Evolutionary conservation across 35 echinoderm and acorn worm species (phyloP), one percentile per base, ranked within the genome.

Genomic region (Ophioderma brevispina): DNA sequence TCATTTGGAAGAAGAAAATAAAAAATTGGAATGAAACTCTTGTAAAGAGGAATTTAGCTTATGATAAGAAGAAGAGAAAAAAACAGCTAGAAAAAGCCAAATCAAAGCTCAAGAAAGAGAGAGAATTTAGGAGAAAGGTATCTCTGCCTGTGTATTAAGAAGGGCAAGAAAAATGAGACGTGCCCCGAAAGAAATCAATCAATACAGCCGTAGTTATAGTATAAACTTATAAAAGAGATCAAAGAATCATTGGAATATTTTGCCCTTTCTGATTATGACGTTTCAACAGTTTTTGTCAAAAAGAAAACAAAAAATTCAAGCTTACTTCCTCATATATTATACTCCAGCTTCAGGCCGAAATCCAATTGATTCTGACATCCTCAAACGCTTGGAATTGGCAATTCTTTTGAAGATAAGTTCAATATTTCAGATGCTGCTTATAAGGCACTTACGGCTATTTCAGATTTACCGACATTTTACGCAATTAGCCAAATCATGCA

Each of bases 391-490:
- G 23, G 32, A 70, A 25, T 31, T 70, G 59, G 59, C 59, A 70
- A 8, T 87, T 6, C 33, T 38, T 6, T 13, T 76, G 3, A n/a
- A n/a, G n/a, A n/a, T n/a, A 87, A 77, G 31, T 78, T 80, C 35
- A 80, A 89, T 39, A 89, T 89, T 31, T 80, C 87, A 38, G 84
- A 86, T 76, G 43, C 34, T 43, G 46, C 84, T 1, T 86, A 86
- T 76, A 76, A 39, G 0, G 14, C 75, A 13, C 49, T 89, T 40
- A 38, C 75, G 21, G 33, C 77, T 18, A 30, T 80, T 4, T 89
- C 36, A 17, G 19, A 6, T 42, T 39, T 89, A 37, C 87, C 87
- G 13, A 78, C 87, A 49, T 75, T 80, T 6, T 89, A 79, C 31
- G 18, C 76, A 23, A 28, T 89, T 3, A 80, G 76, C 15, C 35